A percentile compares a stretch with the other conserved stretches of the same genome.
phyloP scores from a whole-genome alignment of 2,888 invertebrate species.

The Trichacis sp. region DNA sequence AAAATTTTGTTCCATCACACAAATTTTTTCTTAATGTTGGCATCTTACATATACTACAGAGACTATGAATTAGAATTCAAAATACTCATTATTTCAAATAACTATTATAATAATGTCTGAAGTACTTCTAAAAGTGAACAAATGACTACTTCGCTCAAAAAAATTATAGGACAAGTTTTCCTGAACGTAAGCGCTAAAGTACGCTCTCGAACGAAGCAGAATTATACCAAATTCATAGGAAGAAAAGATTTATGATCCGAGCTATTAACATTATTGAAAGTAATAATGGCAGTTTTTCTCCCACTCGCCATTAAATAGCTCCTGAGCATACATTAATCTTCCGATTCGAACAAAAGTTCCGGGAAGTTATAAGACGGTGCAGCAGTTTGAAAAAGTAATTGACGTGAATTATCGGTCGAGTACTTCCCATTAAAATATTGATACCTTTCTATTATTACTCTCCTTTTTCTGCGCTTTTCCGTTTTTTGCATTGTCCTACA shows the following conservation, averaged over 20 bases:
- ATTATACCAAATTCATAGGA: slow-evolving; percentile 40
- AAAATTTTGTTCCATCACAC: too few relatives aligned
- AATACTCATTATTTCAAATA: too few relatives aligned
- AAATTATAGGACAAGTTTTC: slow-evolving; percentile 9
- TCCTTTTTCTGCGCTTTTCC: neutral
- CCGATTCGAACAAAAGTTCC: slow-evolving; percentile 39
- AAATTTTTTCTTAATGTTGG: too few relatives aligned
- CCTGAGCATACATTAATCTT: slow-evolving; percentile 40
- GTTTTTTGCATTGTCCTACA: too few relatives aligned
- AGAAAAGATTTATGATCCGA: slow-evolving; percentile 40
- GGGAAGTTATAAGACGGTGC: slow-evolving; percentile 24
- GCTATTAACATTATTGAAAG: slow-evolving; percentile 51
- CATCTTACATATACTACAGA: too few relatives aligned
- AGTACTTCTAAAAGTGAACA: neutral
- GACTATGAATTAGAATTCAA: too few relatives aligned
- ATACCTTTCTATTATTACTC: neutral
- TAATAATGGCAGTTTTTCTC: slow-evolving; percentile 44
- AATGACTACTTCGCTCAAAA: slow-evolving; percentile 4
- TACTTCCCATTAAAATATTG: neutral
- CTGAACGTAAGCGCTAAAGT: slow-evolving; percentile 17
- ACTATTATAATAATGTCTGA: too few relatives aligned
- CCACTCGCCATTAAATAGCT: slow-evolving; percentile 35
- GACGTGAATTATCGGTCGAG: neutral
- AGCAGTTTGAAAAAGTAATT: slow-evolving; percentile 14
- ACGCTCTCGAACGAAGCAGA: slow-evolving; percentile 18